A percentile compares a stretch with the other conserved stretches of the same genome.
These are phyloP conservation scores for Zhuqinia jingwanae DNA, from an alignment of 2,888 invertebrate species.

Conservation along the genomic window DNA sequence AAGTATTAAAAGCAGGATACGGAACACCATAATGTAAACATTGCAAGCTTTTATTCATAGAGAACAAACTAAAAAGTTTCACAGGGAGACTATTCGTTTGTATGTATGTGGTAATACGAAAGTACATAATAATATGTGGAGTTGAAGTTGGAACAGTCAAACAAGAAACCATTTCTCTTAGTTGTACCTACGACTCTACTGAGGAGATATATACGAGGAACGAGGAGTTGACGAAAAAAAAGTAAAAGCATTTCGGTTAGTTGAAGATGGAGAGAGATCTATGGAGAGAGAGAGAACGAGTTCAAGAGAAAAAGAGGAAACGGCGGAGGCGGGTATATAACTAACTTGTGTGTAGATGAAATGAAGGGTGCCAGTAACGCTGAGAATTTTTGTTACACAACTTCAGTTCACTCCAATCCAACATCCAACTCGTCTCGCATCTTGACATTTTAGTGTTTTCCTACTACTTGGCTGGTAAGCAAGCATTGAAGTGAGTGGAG, in stretches of 20 bases:
- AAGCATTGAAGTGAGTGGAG: slow-evolving; percentile 26
- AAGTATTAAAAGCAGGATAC: slow-evolving; percentile 18
- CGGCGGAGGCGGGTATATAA: background rate
- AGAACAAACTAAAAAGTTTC: slow-evolving; percentile 25
- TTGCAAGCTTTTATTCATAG: background rate
- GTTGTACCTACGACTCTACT: background rate
- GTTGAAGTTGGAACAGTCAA: no score
- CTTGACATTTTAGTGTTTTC: slow-evolving; percentile 24
- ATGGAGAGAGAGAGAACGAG: background rate
- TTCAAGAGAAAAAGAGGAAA: slow-evolving; percentile 6
- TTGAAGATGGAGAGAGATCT: background rate
- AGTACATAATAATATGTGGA: background rate
- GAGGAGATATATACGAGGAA: background rate
- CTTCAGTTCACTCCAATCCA: slow-evolving; percentile 6
- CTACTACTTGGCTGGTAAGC: slow-evolving; percentile 27
- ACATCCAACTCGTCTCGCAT: slow-evolving; percentile 3
- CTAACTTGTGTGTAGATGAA: slow-evolving; percentile 7
- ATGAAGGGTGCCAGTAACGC: slow-evolving; percentile 19
- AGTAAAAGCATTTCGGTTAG: slow-evolving; percentile 11
- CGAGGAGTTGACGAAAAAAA: background rate
- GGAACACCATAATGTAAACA: slow-evolving; percentile 33
- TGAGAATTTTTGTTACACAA: background rate
- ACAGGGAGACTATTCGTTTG: slow-evolving; percentile 8
- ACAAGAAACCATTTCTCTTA: no score
- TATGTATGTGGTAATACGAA: background rate